Conservation (phyloP, 92 coral and sea anemone genomes). For the Zoanthus solanderi region DNA sequence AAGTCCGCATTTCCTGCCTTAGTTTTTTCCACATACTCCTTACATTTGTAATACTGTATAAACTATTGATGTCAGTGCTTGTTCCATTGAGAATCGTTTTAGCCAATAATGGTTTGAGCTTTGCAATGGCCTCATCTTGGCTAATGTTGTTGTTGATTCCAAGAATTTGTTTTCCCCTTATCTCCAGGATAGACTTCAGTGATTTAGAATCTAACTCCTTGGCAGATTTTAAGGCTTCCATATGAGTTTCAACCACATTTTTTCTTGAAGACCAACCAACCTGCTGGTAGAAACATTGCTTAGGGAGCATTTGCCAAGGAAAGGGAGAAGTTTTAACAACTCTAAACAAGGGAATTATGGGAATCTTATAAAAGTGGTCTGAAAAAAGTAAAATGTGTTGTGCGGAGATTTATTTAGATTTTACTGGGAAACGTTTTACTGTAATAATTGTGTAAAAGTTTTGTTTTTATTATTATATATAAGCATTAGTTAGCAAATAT, state of each 20-base stretch:
- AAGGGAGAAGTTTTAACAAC: too few species aligned
- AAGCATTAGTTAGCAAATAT: too few species aligned
- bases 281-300: background rate
- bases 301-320: too few species aligned
- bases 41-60: background rate
- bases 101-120: constrained; percentile 1
- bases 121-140: constrained; percentile 13
- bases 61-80: background rate
- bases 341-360: too few species aligned
- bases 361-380: too few species aligned
- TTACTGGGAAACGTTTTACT: too few species aligned
- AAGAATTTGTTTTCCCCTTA: background rate
- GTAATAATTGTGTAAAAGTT: too few species aligned
- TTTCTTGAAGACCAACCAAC: background rate
- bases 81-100: background rate
- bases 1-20: background rate
- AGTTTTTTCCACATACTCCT: constrained; percentile 11
- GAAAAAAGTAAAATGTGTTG: too few species aligned
- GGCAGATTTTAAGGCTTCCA: background rate
- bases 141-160: constrained; percentile 16
- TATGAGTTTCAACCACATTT: background rate
- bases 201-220: background rate
- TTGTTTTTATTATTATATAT: too few species aligned
- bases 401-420: too few species aligned
- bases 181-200: background rate